Evolutionary conservation across 2,113 vertebrate genomes (phyloP).

Genomic region (Nesogale talazaci): DNA sequence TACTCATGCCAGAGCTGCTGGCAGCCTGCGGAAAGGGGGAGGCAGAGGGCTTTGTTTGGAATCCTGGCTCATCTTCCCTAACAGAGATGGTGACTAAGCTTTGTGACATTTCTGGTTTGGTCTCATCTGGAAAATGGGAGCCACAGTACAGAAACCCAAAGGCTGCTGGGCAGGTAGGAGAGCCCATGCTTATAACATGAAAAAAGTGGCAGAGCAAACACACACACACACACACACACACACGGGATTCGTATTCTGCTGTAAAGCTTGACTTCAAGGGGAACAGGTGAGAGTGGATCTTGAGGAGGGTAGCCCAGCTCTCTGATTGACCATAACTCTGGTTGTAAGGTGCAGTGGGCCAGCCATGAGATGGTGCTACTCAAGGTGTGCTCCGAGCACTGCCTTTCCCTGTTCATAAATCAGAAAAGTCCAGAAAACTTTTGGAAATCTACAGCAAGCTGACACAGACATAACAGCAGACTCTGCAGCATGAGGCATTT

Average conservation of each 20-base stretch:
- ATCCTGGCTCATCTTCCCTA: background rate
- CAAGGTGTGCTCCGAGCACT: too few species aligned
- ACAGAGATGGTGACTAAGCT: background rate
- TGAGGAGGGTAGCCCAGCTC: background rate
- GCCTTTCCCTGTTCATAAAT: too few species aligned
- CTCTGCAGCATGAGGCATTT: too few species aligned
- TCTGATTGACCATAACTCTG: background rate
- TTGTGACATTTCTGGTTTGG: background rate
- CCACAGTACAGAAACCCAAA: slow-evolving; percentile 2
- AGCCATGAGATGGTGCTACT: too few species aligned
- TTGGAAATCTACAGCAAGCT: too few species aligned
- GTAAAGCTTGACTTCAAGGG: background rate
- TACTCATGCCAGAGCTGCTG: background rate
- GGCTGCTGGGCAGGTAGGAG: background rate
- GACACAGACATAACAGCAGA: too few species aligned
- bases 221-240: too few species aligned
- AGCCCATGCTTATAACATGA: too few species aligned
- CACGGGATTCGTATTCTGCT: background rate
- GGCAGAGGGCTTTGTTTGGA: too few species aligned
- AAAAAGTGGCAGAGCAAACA: background rate
- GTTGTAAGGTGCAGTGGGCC: too few species aligned
- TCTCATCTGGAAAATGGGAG: slow-evolving; percentile 33
- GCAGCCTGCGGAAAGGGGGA: background rate
- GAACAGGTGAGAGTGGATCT: background rate
- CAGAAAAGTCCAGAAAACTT: too few species aligned